Conservation (phyloP, 2,797 vertebrate species). For the Mormyrus hasselquistii region DNA sequence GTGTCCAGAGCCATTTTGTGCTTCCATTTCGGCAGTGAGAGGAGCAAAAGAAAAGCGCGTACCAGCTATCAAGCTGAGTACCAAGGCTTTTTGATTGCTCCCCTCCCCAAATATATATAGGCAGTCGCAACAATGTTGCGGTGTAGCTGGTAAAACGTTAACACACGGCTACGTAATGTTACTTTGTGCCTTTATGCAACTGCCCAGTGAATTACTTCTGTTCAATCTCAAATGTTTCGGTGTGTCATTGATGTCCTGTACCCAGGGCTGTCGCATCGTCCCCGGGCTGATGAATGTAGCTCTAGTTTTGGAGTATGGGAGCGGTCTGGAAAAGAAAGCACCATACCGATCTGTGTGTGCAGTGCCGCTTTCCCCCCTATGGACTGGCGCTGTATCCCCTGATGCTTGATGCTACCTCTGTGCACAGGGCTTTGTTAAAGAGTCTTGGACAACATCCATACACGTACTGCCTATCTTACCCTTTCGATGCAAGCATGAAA, state of each 20-base stretch:
- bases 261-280: not conserved
- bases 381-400: not conserved
- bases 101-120: not conserved
- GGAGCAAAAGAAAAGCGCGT: conserved; percentile 19
- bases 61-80: not conserved
- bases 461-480: not conserved
- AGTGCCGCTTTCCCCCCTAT: not conserved
- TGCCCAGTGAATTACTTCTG: not conserved
- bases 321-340: not conserved
- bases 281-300: not conserved
- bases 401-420: not conserved
- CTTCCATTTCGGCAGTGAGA: conserved; percentile 32
- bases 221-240: not conserved
- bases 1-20: conserved; percentile 63
- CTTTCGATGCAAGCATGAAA: not conserved
- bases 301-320: not conserved
- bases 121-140: not conserved
- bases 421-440: conserved; percentile 3
- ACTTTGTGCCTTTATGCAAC: not conserved
- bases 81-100: not conserved
- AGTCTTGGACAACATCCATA: conserved; percentile 2
- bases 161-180: not conserved
- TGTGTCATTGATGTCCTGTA: not conserved
- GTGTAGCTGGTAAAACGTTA: not conserved
- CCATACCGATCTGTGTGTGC: not conserved